Conservation (phyloP, 2,888 invertebrate species). For the Seira sanloemensis region DNA sequence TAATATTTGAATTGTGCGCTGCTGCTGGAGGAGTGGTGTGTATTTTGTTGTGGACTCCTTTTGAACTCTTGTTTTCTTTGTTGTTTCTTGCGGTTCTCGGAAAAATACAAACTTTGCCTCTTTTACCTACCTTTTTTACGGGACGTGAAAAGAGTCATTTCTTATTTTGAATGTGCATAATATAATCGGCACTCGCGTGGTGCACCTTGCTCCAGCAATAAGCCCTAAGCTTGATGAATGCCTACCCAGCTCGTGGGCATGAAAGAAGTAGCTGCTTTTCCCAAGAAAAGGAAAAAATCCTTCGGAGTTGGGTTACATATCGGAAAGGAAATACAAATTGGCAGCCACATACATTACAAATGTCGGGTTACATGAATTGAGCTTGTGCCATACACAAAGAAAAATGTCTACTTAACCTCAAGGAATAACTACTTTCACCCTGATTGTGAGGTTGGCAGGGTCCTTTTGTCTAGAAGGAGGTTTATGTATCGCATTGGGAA, state of each 20-base stretch:
- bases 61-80: not conserved
- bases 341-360: slow-evolving; percentile 41
- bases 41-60: not conserved
- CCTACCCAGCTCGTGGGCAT: not conserved
- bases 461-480: not conserved
- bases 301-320: slow-evolving; percentile 39
- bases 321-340: slow-evolving; percentile 49
- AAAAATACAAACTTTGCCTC: not conserved
- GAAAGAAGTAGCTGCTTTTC: not conserved
- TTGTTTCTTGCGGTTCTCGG: not conserved
- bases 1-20: not conserved
- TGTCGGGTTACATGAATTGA: slow-evolving; percentile 4
- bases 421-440: not conserved
- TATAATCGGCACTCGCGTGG: not conserved
- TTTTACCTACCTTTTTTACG: not conserved
- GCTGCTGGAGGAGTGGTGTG: slow-evolving; percentile 11
- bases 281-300: slow-evolving; percentile 26
- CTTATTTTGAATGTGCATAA: not conserved
- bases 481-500: not conserved
- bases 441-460: not conserved
- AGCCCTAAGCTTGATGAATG: not conserved
- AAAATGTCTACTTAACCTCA: not conserved
- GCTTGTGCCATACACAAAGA: not conserved
- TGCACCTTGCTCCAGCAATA: not conserved
- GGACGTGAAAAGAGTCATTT: not conserved